Percentiles rank a stretch among this genome's conserved stretches.
These are phyloP conservation scores for Scomberomorus guttatus DNA, from an alignment of 2,797 vertebrate genomes.

Conservation along the genomic window DNA sequence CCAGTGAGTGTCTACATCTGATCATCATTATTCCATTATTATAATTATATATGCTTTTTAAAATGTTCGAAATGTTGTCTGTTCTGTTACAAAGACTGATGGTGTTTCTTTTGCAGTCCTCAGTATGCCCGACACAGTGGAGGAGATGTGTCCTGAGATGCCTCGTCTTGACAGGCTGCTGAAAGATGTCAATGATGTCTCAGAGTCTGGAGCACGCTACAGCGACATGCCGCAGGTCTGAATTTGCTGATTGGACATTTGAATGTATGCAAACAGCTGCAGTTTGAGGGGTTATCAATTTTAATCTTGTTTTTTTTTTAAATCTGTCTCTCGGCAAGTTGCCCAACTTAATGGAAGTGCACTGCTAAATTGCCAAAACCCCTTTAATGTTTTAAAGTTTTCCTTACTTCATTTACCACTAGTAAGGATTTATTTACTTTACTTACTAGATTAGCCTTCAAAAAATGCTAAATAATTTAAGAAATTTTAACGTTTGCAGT, in stretches of 20 bases:
- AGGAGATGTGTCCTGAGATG: constrained; percentile 97
- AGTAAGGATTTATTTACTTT: neutral
- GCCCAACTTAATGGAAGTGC: neutral
- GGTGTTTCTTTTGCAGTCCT: constrained; percentile 86
- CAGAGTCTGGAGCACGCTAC: constrained; percentile 96
- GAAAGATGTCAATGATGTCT: constrained; percentile 94
- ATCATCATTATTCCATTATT: neutral
- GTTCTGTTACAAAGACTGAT: neutral
- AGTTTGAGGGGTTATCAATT: neutral
- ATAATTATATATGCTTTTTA: too few relatives aligned
- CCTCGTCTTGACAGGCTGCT: constrained; percentile 92
- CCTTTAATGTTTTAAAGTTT: neutral
- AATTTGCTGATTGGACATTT: neutral
- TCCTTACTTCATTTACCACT: neutral
- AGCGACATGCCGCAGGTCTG: constrained; percentile 96
- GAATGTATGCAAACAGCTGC: neutral
- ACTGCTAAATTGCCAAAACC: neutral
- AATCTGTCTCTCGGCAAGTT: neutral
- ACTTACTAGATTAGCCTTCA: too few relatives aligned
- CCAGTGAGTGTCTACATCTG: constrained; percentile 88
- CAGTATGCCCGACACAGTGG: constrained; percentile 96
- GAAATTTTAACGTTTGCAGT: neutral
- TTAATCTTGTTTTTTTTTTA: neutral
- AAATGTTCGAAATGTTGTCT: neutral
- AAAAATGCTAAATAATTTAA: neutral